Base-by-base conservation (phyloP, 35 echinoderm and acorn worm species). In the Anneissia japonica region DNA sequence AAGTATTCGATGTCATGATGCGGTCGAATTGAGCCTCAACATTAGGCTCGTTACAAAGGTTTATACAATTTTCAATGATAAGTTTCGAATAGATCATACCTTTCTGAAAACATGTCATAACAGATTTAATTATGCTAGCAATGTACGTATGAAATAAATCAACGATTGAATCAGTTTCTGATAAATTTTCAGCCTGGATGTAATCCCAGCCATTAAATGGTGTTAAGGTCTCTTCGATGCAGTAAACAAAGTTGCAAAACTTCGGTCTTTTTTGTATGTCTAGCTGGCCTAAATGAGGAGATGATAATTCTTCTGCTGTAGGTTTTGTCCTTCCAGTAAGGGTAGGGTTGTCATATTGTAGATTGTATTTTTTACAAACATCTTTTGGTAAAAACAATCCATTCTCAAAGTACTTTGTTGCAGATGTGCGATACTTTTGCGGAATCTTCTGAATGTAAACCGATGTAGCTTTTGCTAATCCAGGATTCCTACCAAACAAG, bases 1-100 rank as follows among this genome's bases (percentile, higher is more conserved):
- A 39, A 28, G 89, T 33, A 39, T 89, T 85, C 34, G 91, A 89
- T 31, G 87, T 82, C n/a, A 46, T 89, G 43, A 93, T 89, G 17
- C 91, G 46, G 77, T 93, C 92, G 46, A 82, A 93, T 11, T 56
- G 43, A 39, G 46, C 30, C 31, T 64, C 1, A 64, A 26, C 51
- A 23, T 64, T 23, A 1, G 51, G 1, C 7, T 64, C 6, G 7
- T 23, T 26, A 64, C 51, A 64, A 2, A 64, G 2, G 2, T 16
- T 2, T 16, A 23, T 64, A 23, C 7, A 64, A 64, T 6, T 1
- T 64, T 26, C 26, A 64, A 64, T 1, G 26, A 1, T 19, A 26
- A 9, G 26, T 9, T 23, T 64, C 1, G 21, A 64, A 9, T 26
- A 16, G 7, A 64, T 64, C 19, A 16, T 1, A 64, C 21, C 9